Evolutionary conservation across 2,113 vertebrate species (phyloP).

Genomic region (Brachirus orientalis): DNA sequence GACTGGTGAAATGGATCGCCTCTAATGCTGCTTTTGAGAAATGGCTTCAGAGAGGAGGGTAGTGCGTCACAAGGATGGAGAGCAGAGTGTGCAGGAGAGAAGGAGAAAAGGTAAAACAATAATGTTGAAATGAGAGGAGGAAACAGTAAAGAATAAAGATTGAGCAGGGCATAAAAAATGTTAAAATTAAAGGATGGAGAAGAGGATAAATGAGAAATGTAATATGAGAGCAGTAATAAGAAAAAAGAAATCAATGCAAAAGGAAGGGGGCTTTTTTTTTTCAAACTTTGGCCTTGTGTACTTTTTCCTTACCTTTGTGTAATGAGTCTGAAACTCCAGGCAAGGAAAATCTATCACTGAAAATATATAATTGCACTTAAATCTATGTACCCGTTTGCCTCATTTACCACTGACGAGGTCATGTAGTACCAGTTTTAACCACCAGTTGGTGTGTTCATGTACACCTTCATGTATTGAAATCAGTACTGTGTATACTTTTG

Average conservation of each 20-base stretch:
- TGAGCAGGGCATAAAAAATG: not conserved
- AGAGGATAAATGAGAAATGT: not conserved
- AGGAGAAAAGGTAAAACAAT: not conserved
- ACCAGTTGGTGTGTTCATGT: constrained; percentile 47
- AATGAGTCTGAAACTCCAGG: constrained; percentile 21
- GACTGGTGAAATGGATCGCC: constrained; percentile 67
- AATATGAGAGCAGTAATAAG: not conserved
- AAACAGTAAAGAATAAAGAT: not conserved
- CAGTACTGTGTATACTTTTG: constrained; percentile 21
- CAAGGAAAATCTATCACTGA: constrained; percentile 11
- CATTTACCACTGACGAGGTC: not conserved
- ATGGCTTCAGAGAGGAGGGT: constrained; percentile 42
- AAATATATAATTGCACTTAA: constrained; percentile 35
- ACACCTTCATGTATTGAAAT: constrained; percentile 37
- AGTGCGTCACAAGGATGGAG: constrained; percentile 26
- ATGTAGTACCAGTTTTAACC: constrained; percentile 38
- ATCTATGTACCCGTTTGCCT: constrained; percentile 27
- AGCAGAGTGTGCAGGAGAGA: constrained; percentile 3
- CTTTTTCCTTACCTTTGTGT: constrained; percentile 12
- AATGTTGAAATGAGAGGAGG: not conserved
- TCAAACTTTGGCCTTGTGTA: constrained; percentile 7
- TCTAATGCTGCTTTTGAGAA: constrained; percentile 58
- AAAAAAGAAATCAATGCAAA: constrained; percentile 4
- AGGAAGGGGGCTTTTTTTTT: not conserved
- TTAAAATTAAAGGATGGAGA: not conserved